These are phyloP conservation scores for Phalacrocorax pelagicus DNA, from an alignment of 2,113 vertebrate genomes.

Conservation along the genomic window DNA sequence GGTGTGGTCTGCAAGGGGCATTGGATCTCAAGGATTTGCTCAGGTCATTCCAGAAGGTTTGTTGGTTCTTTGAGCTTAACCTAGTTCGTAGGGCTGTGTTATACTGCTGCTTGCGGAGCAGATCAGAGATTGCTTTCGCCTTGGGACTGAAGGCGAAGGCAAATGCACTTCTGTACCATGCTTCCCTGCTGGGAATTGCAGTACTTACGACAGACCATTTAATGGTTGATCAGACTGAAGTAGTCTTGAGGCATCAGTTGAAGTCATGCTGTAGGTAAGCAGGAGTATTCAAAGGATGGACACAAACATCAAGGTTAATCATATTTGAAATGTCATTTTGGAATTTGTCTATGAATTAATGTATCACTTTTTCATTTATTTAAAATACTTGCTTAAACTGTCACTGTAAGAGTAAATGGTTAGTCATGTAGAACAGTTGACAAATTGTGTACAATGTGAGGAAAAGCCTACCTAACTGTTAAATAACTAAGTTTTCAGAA, in stretches of 20 bases:
- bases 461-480: neutral
- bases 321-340: neutral
- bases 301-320: neutral
- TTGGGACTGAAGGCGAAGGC: neutral
- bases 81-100: neutral
- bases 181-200: neutral
- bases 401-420: neutral
- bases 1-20: neutral
- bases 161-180: neutral
- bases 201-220: neutral
- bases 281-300: neutral
- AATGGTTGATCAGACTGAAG: neutral
- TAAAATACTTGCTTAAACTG: neutral
- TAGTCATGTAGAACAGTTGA: neutral
- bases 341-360: neutral
- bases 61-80: neutral
- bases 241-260: neutral
- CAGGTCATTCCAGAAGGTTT: neutral
- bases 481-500: neutral
- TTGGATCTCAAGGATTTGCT: neutral
- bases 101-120: neutral
- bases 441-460: neutral
- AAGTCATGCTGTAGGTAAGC: neutral
- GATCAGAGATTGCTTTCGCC: neutral
- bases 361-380: neutral